A percentile compares a stretch with the other conserved stretches of the same genome.
phyloP scores from a whole-genome alignment of 1,140 invertebrate species.

The Stegodyphus dumicola region DNA sequence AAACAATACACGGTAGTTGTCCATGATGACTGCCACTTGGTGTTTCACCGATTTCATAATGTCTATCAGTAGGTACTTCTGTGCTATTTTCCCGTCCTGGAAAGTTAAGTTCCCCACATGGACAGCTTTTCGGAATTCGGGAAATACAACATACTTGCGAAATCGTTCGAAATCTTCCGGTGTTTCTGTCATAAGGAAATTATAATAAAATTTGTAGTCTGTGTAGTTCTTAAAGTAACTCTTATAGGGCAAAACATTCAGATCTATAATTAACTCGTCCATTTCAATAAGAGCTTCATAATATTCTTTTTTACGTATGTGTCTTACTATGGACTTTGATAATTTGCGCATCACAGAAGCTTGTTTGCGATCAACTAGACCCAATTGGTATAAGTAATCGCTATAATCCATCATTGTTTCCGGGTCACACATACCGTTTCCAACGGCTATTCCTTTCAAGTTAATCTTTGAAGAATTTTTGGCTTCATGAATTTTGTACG shows the following conservation, averaged over 20 bases:
- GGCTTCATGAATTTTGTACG: conserved; percentile 78
- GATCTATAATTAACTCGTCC: conserved; percentile 74
- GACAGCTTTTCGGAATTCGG: conserved; percentile 76
- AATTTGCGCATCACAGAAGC: conserved; percentile 19
- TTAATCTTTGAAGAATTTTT: conserved; percentile 65
- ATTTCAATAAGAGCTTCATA: conserved; percentile 75
- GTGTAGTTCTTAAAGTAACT: conserved; percentile 75
- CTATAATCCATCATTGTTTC: conserved; percentile 82
- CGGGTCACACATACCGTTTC: conserved; percentile 87
- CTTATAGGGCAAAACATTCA: conserved; percentile 71
- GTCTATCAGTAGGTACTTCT: conserved; percentile 79
- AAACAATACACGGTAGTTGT: conserved; percentile 64
- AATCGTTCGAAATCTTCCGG: conserved; percentile 70
- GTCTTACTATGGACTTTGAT: conserved; percentile 73
- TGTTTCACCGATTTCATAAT: conserved; percentile 85
- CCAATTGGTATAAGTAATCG: conserved; percentile 84
- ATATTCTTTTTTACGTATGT: conserved; percentile 72
- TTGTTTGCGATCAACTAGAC: conserved; percentile 76
- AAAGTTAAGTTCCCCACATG: conserved; percentile 85
- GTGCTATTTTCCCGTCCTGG: conserved; percentile 72
- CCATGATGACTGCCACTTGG: conserved; percentile 77
- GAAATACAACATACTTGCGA: conserved; percentile 66
- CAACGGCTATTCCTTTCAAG: conserved; percentile 78
- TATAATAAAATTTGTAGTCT: conserved; percentile 82
- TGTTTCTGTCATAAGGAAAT: conserved; percentile 77